Evolutionary conservation across 1,140 invertebrate species (phyloP).

Genomic region (Brachionus sp.): DNA sequence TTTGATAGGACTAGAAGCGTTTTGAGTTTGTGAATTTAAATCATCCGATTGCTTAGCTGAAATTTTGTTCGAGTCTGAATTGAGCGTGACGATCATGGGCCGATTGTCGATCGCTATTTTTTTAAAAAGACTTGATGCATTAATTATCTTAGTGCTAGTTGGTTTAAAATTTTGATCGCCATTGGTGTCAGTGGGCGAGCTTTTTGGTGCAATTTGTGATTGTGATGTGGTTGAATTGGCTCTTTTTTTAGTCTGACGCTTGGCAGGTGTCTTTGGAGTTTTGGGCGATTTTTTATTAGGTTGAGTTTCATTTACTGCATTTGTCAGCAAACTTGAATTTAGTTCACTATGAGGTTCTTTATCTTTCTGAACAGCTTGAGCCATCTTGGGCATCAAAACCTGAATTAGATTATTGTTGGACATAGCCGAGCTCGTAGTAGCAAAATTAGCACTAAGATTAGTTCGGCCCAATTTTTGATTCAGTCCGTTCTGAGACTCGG

Average conservation of each 20-base stretch:
- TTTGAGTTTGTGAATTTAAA: neutral
- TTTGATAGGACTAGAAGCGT: neutral
- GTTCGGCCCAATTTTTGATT: neutral
- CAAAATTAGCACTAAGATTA: neutral
- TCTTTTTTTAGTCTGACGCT: constrained; percentile 18
- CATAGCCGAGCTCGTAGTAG: neutral
- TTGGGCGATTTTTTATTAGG: neutral
- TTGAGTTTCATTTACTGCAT: neutral
- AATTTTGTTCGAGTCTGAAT: neutral
- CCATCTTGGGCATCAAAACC: neutral
- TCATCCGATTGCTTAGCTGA: neutral
- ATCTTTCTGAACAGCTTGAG: neutral
- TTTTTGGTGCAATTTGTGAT: neutral
- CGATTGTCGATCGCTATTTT: constrained; percentile 38
- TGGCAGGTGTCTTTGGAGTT: neutral
- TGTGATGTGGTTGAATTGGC: neutral
- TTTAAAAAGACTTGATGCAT: constrained; percentile 13
- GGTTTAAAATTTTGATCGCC: constrained; percentile 5
- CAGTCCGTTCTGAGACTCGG: neutral
- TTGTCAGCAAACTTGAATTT: neutral
- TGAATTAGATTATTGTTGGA: neutral
- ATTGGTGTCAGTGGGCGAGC: neutral
- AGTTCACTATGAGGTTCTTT: neutral
- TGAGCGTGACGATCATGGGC: neutral
- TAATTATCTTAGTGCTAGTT: constrained; percentile 25